These are phyloP conservation scores for Spicauda simplicius DNA, from an alignment of 2,888 invertebrate genomes.

Conservation along the genomic window DNA sequence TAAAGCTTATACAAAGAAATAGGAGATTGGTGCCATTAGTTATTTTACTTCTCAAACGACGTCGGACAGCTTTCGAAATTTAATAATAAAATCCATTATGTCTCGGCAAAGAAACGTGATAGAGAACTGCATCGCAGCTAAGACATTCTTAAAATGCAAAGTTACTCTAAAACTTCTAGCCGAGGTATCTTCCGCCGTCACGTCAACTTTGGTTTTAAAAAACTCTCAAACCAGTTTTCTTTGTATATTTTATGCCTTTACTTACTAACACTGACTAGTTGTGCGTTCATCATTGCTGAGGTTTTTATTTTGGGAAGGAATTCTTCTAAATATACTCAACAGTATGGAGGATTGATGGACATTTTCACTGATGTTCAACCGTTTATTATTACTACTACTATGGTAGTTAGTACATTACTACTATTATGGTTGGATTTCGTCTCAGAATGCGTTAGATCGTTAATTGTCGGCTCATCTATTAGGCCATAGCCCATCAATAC, in stretches of 20 bases:
- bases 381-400: too few relatives aligned
- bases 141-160: constrained; percentile 10
- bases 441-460: too few relatives aligned
- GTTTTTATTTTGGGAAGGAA: too few relatives aligned
- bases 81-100: constrained; percentile 10
- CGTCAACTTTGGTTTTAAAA: constrained; percentile 4
- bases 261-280: not conserved
- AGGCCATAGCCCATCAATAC: too few relatives aligned
- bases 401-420: too few relatives aligned
- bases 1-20: too few relatives aligned
- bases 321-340: too few relatives aligned
- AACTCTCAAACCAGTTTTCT: not conserved
- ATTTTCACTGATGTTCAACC: too few relatives aligned
- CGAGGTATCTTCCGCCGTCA: constrained; percentile 5
- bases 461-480: too few relatives aligned
- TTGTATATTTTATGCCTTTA: constrained; percentile 1
- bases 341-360: too few relatives aligned
- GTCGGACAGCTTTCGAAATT: not conserved
- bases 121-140: constrained; percentile 4
- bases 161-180: constrained; percentile 1
- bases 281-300: too few relatives aligned
- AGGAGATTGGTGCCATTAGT: not conserved
- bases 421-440: too few relatives aligned
- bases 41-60: not conserved
- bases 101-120: constrained; percentile 5